These are phyloP conservation scores for Zootoca vivipara DNA, from an alignment of 2,113 vertebrate species.

Conservation along the genomic window DNA sequence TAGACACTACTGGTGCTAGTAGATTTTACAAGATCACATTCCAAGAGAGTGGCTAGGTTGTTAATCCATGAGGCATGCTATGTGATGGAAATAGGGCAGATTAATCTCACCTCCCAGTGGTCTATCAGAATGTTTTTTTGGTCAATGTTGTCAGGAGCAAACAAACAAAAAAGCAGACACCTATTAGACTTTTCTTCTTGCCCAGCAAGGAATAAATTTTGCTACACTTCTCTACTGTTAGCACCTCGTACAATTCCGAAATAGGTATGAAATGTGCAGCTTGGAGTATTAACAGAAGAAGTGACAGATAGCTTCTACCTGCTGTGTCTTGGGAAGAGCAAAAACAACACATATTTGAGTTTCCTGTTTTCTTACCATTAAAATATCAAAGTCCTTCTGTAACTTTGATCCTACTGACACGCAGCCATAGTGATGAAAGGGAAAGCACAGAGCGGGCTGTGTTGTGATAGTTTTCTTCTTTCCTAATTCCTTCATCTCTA, in stretches of 20 bases:
- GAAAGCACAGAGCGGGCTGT: conserved; percentile 6
- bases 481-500: conserved; percentile 47
- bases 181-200: conserved; percentile 40
- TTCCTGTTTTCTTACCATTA: conserved; percentile 35
- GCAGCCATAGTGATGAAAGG: not conserved
- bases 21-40: conserved; percentile 33
- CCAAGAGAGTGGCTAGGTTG: not conserved
- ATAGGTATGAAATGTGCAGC: not conserved
- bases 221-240: conserved; percentile 6
- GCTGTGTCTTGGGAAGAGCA: conserved; percentile 18
- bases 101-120: conserved; percentile 53
- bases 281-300: conserved; percentile 11
- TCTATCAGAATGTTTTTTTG: conserved; percentile 38
- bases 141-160: conserved; percentile 29
- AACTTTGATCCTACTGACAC: conserved; percentile 18
- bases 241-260: not conserved
- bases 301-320: conserved; percentile 17
- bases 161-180: conserved; percentile 22
- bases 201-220: not conserved
- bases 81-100: conserved; percentile 39
- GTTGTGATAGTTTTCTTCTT: conserved; percentile 35
- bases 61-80: conserved; percentile 49
- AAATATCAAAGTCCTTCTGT: conserved; percentile 19
- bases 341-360: not conserved
- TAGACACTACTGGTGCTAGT: not conserved